Percentiles rank a stretch among this genome's conserved stretches.
These are phyloP conservation scores for Zhengitettix transpicula DNA, from an alignment of 2,888 invertebrate species.

Conservation along the genomic window DNA sequence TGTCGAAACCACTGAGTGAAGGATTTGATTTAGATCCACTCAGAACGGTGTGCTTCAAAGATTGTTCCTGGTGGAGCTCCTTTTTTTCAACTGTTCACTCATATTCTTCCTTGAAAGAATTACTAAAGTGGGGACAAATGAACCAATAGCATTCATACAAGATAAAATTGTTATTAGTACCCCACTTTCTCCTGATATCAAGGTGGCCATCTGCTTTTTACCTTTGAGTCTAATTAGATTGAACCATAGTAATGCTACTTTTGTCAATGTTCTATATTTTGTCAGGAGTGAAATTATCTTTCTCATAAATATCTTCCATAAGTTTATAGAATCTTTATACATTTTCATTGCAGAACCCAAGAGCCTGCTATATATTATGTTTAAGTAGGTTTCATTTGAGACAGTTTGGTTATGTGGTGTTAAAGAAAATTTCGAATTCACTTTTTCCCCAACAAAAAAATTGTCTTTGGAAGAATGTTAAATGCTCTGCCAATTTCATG, in stretches of 20 bases:
- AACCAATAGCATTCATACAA: too few species aligned
- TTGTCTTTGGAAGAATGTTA: not conserved
- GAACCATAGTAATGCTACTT: slow-evolving; percentile 5
- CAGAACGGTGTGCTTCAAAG: too few species aligned
- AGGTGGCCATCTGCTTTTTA: slow-evolving; percentile 4
- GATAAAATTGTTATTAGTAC: too few species aligned
- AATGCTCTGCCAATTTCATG: not conserved
- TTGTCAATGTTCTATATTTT: slow-evolving; percentile 7
- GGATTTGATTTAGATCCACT: too few species aligned
- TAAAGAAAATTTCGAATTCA: slow-evolving; percentile 3
- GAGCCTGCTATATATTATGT: slow-evolving; percentile 2
- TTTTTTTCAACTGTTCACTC: too few species aligned
- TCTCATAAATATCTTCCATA: slow-evolving; percentile 6
- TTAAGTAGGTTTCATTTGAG: slow-evolving; percentile 2
- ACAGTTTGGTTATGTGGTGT: slow-evolving; percentile 5
- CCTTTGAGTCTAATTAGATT: slow-evolving; percentile 6
- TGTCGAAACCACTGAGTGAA: too few species aligned
- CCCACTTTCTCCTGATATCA: slow-evolving; percentile 8
- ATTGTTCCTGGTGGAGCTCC: too few species aligned
- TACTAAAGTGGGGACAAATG: too few species aligned
- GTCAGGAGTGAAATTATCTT: slow-evolving; percentile 7
- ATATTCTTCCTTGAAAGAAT: too few species aligned
- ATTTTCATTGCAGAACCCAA: slow-evolving; percentile 6
- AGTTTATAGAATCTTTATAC: slow-evolving; percentile 3
- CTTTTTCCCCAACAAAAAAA: not conserved